A percentile compares a stretch with the other conserved stretches of the same genome.
Evolutionary conservation across 2,113 vertebrate genomes (phyloP).

Genomic region (Noctilio leporinus): DNA sequence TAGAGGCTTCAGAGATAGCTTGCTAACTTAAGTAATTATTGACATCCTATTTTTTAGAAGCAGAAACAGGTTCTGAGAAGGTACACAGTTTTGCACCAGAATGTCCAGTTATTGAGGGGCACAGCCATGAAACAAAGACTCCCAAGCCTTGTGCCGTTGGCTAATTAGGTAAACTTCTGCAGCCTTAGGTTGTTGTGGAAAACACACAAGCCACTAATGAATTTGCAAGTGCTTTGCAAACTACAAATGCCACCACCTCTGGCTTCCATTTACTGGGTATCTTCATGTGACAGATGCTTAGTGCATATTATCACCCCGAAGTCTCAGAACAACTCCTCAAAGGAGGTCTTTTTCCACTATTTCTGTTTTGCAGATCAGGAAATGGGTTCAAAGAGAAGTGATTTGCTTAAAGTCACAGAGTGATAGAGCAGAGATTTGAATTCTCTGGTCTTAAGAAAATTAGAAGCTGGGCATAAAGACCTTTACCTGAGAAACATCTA

Average conservation of each 20-base stretch:
- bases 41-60: neutral
- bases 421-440: neutral
- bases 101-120: neutral
- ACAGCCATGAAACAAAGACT: neutral
- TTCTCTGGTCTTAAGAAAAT: neutral
- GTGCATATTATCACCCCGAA: neutral
- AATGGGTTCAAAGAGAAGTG: constrained; percentile 15
- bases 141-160: neutral
- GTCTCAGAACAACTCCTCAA: neutral
- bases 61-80: constrained; percentile 10
- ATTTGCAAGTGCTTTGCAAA: neutral
- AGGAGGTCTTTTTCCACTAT: neutral
- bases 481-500: neutral
- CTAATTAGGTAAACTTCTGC: neutral
- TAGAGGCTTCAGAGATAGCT: neutral
- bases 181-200: neutral
- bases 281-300: neutral
- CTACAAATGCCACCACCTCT: neutral
- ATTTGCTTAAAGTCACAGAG: neutral
- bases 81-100: neutral
- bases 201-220: neutral
- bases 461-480: neutral
- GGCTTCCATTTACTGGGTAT: neutral
- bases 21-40: neutral
- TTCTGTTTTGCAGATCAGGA: constrained; percentile 20